A percentile compares a stretch with the other conserved stretches of the same genome.
These are phyloP conservation scores for Slavum lentiscoides DNA, from an alignment of 2,888 invertebrate genomes.

Conservation along the genomic window DNA sequence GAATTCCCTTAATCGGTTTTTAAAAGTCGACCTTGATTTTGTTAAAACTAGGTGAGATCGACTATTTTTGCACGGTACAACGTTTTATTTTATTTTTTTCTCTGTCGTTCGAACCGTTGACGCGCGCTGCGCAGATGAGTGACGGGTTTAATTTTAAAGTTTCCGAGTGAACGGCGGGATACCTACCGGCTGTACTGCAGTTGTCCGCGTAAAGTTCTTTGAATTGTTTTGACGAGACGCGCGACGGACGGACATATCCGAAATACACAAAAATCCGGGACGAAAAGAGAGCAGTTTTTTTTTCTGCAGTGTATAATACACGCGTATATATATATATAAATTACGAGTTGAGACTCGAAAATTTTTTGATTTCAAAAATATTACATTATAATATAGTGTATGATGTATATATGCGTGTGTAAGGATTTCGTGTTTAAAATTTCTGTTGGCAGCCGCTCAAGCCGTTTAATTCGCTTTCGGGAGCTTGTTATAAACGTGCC, in stretches of 20 bases:
- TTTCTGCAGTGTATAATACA: too few relatives aligned
- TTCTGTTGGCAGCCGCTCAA: conserved; percentile 41
- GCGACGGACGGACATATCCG: not conserved
- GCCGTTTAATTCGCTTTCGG: conserved; percentile 52
- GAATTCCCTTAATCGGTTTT: not conserved
- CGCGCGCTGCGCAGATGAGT: not conserved
- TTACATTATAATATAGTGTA: too few relatives aligned
- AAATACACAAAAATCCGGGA: not conserved
- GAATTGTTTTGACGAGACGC: not conserved
- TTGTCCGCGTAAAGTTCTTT: not conserved
- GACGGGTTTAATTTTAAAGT: conserved; percentile 46
- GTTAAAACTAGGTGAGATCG: conserved; percentile 42
- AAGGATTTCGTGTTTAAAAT: conserved; percentile 44
- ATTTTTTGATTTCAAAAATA: conserved; percentile 37
- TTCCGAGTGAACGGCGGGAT: not conserved
- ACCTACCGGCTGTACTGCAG: not conserved
- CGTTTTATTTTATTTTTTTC: not conserved
- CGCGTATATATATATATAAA: conserved; percentile 15
- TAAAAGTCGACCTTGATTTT: conserved; percentile 33
- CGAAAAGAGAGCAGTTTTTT: not conserved
- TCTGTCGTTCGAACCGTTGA: conserved; percentile 16
- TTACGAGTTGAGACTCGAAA: not conserved
- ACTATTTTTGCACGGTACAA: conserved; percentile 43
- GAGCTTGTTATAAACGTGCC: conserved; percentile 40
- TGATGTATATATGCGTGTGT: conserved; percentile 21